Conservation (phyloP, 2,113 vertebrate genomes). For the Isurus oxyrinchus region DNA sequence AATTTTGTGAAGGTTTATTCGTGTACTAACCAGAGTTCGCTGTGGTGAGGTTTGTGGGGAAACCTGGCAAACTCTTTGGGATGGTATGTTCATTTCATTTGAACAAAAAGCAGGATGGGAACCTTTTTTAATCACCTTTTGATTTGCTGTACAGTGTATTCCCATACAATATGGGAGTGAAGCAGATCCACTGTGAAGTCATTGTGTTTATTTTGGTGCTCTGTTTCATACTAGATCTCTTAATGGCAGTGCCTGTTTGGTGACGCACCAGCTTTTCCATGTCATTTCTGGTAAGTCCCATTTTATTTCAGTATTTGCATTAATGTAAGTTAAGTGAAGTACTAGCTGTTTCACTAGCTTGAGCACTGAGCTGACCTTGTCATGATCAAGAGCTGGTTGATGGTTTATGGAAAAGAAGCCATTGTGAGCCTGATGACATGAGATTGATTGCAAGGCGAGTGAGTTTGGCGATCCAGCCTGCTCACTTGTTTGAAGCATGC, state of each 20-base stretch:
- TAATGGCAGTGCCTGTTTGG: constrained; percentile 30
- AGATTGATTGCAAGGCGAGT: background rate
- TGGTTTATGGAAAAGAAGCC: background rate
- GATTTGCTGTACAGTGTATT: background rate
- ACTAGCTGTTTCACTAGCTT: background rate
- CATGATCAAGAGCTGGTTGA: too few species aligned
- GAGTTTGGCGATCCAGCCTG: background rate
- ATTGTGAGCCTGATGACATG: background rate
- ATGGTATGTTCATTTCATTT: background rate
- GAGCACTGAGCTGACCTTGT: background rate
- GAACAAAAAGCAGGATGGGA: background rate
- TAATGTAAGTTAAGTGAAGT: background rate
- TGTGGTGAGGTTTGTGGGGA: too few species aligned
- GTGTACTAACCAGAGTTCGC: background rate
- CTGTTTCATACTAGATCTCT: constrained; percentile 5
- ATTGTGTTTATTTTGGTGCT: background rate
- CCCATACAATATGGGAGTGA: too few species aligned
- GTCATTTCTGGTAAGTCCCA: constrained; percentile 32
- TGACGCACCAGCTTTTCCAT: constrained; percentile 31
- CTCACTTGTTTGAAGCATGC: background rate
- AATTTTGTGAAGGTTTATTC: background rate
- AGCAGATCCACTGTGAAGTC: background rate
- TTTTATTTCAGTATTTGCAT: background rate
- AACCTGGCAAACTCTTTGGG: background rate
- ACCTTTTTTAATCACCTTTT: background rate